Evolutionary conservation across 2,797 vertebrate species (phyloP).

Genomic region (Pseudochromis fuscus): DNA sequence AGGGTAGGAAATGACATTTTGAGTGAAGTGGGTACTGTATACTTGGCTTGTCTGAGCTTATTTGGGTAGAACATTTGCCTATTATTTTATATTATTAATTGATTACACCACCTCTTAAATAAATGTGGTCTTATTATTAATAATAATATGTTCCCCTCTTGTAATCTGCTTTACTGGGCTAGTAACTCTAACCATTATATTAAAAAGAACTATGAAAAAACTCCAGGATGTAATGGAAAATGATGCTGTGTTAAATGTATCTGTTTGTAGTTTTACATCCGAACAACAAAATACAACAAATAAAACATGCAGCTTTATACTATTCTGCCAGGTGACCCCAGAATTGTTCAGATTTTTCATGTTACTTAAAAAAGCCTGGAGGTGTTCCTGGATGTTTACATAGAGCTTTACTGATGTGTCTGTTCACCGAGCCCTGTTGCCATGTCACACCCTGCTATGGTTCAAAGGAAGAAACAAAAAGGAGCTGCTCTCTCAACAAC

Average conservation of each 20-base stretch:
- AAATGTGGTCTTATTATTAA: no score
- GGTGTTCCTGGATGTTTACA: conserved; percentile 53
- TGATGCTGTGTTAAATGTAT: neutral
- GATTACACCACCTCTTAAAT: no score
- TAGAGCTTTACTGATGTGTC: conserved; percentile 41
- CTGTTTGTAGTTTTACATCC: conserved; percentile 13
- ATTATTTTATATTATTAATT: conserved; percentile 14
- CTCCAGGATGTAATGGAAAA: conserved; percentile 16
- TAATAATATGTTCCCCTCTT: no score
- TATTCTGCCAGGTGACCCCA: conserved; percentile 33
- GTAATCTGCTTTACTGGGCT: no score
- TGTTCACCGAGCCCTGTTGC: conserved; percentile 34
- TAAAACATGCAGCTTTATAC: conserved; percentile 21
- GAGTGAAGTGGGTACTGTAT: neutral
- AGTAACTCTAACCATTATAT: conserved; percentile 15
- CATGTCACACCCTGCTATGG: conserved; percentile 39
- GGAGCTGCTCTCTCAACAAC: conserved; percentile 28
- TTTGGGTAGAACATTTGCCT: neutral
- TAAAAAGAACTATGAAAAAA: neutral
- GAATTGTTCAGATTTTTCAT: conserved; percentile 51
- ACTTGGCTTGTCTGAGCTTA: conserved; percentile 7
- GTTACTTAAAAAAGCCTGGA: conserved; percentile 17
- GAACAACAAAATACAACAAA: conserved; percentile 11
- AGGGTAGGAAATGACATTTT: no score
- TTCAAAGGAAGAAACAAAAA: conserved; percentile 62